These are phyloP conservation scores for Rhabdomys dilectus DNA, from an alignment of 2,113 vertebrate species.

Conservation along the genomic window DNA sequence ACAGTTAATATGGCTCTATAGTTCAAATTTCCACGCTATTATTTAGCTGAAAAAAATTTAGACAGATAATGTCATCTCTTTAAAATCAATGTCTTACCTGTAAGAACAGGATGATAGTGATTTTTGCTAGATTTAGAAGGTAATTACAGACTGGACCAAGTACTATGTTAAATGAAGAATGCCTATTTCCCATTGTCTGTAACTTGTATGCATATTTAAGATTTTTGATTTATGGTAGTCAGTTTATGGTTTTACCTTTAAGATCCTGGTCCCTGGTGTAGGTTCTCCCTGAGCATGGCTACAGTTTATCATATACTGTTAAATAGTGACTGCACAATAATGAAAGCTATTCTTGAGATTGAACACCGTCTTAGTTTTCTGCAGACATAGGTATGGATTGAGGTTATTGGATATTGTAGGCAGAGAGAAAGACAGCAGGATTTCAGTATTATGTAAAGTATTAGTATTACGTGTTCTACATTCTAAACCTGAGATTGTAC, in stretches of 20 bases:
- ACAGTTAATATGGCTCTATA: not conserved
- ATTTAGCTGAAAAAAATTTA: constrained; percentile 19
- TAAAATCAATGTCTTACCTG: constrained; percentile 33
- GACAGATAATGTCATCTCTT: constrained; percentile 36
- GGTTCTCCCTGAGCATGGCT: constrained; percentile 5
- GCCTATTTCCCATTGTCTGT: not conserved
- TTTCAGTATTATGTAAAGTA: constrained; percentile 19
- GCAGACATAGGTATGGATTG: constrained; percentile 6
- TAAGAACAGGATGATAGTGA: constrained; percentile 9
- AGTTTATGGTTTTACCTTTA: constrained; percentile 28
- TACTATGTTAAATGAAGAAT: not conserved
- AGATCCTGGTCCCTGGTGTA: not conserved
- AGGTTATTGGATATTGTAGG: not conserved
- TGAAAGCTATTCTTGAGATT: constrained; percentile 23
- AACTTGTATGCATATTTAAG: not conserved
- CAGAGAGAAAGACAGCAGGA: not conserved
- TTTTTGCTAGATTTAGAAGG: constrained; percentile 35
- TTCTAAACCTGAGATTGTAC: not conserved
- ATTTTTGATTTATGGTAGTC: constrained; percentile 7
- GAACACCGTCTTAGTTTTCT: not conserved
- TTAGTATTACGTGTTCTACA: constrained; percentile 13
- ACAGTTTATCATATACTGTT: constrained; percentile 9
- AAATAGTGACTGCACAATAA: not conserved
- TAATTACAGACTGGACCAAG: constrained; percentile 8
- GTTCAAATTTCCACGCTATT: not conserved